Base-by-base conservation (phyloP, 2,113 vertebrate species). In the Anthoscopus minutus region DNA sequence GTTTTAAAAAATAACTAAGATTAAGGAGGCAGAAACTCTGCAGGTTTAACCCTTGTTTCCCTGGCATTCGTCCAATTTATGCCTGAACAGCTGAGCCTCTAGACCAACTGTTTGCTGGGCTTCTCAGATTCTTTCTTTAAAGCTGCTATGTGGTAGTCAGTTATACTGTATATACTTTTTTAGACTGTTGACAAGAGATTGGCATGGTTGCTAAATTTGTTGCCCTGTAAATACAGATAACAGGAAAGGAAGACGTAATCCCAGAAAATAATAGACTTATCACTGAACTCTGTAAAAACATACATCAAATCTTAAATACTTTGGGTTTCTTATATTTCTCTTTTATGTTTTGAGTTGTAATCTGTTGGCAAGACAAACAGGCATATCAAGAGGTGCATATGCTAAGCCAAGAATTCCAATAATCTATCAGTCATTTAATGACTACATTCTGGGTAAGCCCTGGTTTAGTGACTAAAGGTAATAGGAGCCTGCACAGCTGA, bases 81-180 rank as follows among this genome's bases (percentile, higher is more conserved):
- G 71, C 45, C 76, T 54, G 77, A 89, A 92, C 92, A 96, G 91
- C 95, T 97, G 93, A 96, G 60, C 38, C 51, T 91, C n/a, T 88
- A 89, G 73, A 81, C 71, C 90, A 96, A 28, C 87, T 96, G 86
- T 88, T 81, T 81, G 27, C 90, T 71, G 71, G 67, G 33, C 38
- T 60, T 91, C 83, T 93, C 64, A 64, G 33, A 60, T 95, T 96
- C 69, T 60, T 73, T 82, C 77, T 92, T 67, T 93, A 76, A 95
- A 88, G 67, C 24, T 88, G 64, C 58, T 76, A 38, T 53, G 56
- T 51, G 64, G 28, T 78, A 88, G 45, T 64, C 64, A 62, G 24
- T 79, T 70, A 61, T 45, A 88, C 50, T 76, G 56, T 73, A 86
- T 66, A 76, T 50, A 22, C 54, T 37, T 83, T 88, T 71, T 76